Evolutionary conservation across 1,140 invertebrate genomes (phyloP), one percentile per base, ranked within the genome.

Genomic region (Stenopsyche tienmushanensis): DNA sequence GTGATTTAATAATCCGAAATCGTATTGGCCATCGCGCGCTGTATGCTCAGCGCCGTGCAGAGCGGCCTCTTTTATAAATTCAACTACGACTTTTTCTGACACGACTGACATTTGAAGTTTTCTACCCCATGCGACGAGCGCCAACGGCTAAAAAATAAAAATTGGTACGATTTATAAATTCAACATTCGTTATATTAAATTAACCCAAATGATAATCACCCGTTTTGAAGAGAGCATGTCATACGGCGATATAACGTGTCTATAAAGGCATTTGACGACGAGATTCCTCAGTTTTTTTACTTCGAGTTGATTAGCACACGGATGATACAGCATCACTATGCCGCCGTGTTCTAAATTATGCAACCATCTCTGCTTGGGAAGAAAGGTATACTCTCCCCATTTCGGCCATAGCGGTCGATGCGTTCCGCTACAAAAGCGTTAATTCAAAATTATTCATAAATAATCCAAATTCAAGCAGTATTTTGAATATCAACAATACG

Each of bases 291-390:
- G 77, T 47, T 77, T 69, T 29, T 85, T 73, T 0, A 94, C 84
- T 79, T 91, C 83, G 3, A 79, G 65, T 1, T 78, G 79, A 77
- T 91, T 84, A 7, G 90, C 88, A 79, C 93, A 96, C 1, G 93
- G 93, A 83, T 96, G 91, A 73, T 94, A 94, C 7, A 96, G 75
- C 84, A 94, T 88, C 0, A 92, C 89, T 39, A 95, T 81, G 2
- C 87, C 88, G 55, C 93, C 93, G 76, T 95, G 92, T 84, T 94
- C 92, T 26, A 95, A 77, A 76, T 84, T 93, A 72, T 94, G 91
- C 5, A 95, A 66, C 90, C 92, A 96, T 71, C 93, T 78, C 74
- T 96, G 92, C 53, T 78, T 83, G 5, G 93, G 93, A 39, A 94
- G 63, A 77, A 88, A 95, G 58, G 78, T 82, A 74, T 95, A 95